Evolutionary conservation across 1,140 invertebrate species (phyloP), one percentile per base, ranked within the genome.

Genomic region (Brachionus calyciflorus): DNA sequence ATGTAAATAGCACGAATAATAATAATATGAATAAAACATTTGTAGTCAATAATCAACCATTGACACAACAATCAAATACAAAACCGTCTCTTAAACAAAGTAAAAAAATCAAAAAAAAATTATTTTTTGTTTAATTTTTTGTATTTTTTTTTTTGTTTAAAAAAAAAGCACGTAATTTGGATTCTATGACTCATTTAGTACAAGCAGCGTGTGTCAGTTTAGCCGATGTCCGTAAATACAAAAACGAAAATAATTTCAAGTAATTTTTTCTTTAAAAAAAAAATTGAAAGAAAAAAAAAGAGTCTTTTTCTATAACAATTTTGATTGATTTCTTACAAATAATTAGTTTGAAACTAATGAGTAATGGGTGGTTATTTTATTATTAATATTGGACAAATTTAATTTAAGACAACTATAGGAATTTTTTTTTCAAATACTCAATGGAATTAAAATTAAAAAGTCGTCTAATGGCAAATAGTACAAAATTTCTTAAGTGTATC

Each of bases 191-290:
- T 51, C 69, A 73, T 73, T 55, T 73, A 17, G 69, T 73, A 40
- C 69, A 73, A 26, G 69, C 69, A 19, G 69, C 69, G 9, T 73
- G 69, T 73, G 69, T 73, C 21, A 73, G 51, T 41, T 33, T 73
- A 55, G 69, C 69, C 30, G 69, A 73, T 55, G 69, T 73, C 9
- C 44, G 69, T 51, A 49, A 41, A 19, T 73, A 73, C 26, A 49
- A 73, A 41, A 73, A 73, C 19, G 46, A 55, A 73, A 73, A n/a
- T n/a, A n/a, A 55, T 41, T 73, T 73, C 28, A 73, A 55, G 69
- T 73, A 65, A 65, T 14, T 26, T 33, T 33, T 33, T 30, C 37
- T 19, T 0, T 60, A 37, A 0, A 1, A 17, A 9, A 60, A 60
- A n/a, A 2, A 19, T 33, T 19, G 28, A 40, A 60, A 17, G 17